Evolutionary conservation across 2,888 invertebrate species (phyloP).

Genomic region (Micropterix aruncella): DNA sequence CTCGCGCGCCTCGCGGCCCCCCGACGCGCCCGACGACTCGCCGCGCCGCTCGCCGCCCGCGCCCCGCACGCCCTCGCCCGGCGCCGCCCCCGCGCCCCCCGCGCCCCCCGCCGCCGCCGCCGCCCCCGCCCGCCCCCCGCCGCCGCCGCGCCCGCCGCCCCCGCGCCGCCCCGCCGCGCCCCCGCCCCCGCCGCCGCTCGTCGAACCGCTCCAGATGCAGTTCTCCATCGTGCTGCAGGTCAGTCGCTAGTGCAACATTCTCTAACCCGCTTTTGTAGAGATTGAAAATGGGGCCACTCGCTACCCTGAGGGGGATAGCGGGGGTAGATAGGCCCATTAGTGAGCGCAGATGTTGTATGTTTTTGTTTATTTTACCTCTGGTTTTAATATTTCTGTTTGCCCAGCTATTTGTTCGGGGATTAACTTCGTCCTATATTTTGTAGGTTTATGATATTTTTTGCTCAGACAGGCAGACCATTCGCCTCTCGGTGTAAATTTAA

Average conservation of each 20-base stretch:
- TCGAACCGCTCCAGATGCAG: slow-evolving; percentile 77
- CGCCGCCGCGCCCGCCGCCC: slow-evolving; percentile 14
- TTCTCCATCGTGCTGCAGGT: slow-evolving; percentile 71
- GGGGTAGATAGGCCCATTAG: too few species aligned
- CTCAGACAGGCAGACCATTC: too few species aligned
- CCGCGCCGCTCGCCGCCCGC: slow-evolving; percentile 18
- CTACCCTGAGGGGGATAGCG: too few species aligned
- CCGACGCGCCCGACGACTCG: slow-evolving; percentile 34
- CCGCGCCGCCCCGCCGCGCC: slow-evolving; percentile 8
- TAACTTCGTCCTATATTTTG: too few species aligned
- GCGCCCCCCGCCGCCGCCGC: slow-evolving; percentile 8
- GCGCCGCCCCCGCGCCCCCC: slow-evolving; percentile 13
- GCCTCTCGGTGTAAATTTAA: too few species aligned
- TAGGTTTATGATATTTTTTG: too few species aligned
- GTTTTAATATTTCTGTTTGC: too few species aligned
- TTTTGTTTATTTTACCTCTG: too few species aligned
- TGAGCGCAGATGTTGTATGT: too few species aligned
- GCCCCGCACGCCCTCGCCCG: slow-evolving; percentile 33
- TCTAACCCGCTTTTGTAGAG: too few species aligned
- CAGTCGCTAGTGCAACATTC: slow-evolving; percentile 7
- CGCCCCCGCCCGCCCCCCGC: slow-evolving; percentile 43
- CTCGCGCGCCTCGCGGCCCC: slow-evolving; percentile 54
- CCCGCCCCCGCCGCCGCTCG: slow-evolving; percentile 35
- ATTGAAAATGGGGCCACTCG: too few species aligned
- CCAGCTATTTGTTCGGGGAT: too few species aligned